These are phyloP conservation scores for Myanophis thanlyinensis DNA, from an alignment of 2,113 vertebrate species.

Conservation along the genomic window DNA sequence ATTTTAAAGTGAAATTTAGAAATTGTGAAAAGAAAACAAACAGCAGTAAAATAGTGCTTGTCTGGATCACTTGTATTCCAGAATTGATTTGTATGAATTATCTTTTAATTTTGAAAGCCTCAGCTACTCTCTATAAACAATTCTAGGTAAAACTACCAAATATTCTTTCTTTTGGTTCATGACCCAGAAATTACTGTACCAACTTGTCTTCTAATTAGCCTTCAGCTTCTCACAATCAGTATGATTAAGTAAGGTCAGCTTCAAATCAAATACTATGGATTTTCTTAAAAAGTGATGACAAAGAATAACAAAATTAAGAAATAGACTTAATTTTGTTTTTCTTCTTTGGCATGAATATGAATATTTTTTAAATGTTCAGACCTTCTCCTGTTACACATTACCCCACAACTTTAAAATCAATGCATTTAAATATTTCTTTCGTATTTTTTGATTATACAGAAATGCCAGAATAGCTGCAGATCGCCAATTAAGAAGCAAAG, in stretches of 20 bases:
- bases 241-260: conserved; percentile 68
- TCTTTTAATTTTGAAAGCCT: conserved; percentile 66
- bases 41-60: conserved; percentile 18
- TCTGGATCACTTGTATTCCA: conserved; percentile 57
- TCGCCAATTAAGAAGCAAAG: background rate
- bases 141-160: conserved; percentile 42
- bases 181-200: conserved; percentile 72
- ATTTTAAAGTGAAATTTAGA: conserved; percentile 36
- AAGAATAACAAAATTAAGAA: conserved; percentile 28
- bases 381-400: background rate
- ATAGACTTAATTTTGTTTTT: background rate
- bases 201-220: conserved; percentile 73
- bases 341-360: background rate
- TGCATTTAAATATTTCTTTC: background rate
- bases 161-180: conserved; percentile 67
- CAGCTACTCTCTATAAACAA: conserved; percentile 58
- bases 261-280: conserved; percentile 45
- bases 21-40: conserved; percentile 42
- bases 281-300: conserved; percentile 40
- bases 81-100: conserved; percentile 71
- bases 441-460: background rate
- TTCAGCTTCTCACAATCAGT: conserved; percentile 67
- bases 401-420: background rate
- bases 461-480: background rate
- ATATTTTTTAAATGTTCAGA: background rate